Evolutionary conservation across 35 echinoderm and acorn worm genomes (phyloP).

Genomic region (Apostichopus californicus): DNA sequence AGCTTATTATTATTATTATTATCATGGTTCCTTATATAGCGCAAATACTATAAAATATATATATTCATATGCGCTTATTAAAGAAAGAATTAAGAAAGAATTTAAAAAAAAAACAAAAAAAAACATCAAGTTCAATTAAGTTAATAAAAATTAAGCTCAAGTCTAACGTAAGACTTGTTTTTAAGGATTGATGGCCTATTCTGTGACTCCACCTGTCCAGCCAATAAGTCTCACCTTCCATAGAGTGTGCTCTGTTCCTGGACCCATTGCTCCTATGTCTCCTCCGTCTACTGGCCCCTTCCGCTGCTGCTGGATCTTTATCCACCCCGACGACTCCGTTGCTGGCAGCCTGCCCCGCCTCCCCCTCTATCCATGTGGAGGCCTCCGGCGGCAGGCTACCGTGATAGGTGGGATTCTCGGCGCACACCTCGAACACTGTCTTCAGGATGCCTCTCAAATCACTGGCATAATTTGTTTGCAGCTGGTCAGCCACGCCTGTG

Average conservation of each 20-base stretch:
- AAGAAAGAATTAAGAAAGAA: no score
- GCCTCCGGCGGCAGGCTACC: conserved; percentile 26
- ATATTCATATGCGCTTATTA: no score
- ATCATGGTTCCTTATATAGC: no score
- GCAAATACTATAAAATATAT: no score
- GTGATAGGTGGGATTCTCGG: conserved; percentile 31
- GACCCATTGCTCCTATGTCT: conserved; percentile 47
- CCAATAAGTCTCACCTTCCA: background rate
- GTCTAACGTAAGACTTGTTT: no score
- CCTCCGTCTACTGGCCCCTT: conserved; percentile 23
- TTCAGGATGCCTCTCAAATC: conserved; percentile 93
- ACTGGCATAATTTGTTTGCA: conserved; percentile 96
- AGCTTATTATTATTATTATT: no score
- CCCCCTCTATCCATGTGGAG: background rate
- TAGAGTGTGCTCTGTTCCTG: conserved; percentile 37
- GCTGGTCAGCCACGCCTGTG: conserved; percentile 94
- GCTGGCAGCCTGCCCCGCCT: background rate
- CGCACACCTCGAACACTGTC: conserved; percentile 87
- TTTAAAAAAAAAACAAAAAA: no score
- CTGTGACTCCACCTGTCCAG: no score
- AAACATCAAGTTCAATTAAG: no score
- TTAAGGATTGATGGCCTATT: background rate
- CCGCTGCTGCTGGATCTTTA: background rate
- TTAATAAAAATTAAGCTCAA: no score
- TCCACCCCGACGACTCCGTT: background rate